These are phyloP conservation scores for Tetranychus cinnabarinus DNA, from an alignment of 1,140 invertebrate genomes.

Conservation along the genomic window DNA sequence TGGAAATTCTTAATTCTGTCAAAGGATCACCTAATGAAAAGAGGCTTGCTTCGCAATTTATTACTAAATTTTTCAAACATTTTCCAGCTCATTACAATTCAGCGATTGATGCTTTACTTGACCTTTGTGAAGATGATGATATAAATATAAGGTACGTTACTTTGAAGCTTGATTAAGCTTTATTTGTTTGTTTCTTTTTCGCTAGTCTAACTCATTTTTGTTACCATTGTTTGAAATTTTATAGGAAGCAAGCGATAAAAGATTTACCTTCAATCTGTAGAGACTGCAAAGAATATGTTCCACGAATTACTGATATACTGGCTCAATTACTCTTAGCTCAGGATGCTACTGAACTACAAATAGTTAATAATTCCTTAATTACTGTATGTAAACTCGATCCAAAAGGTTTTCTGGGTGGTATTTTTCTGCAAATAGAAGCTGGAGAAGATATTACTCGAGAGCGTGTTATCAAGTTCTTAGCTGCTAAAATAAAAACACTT, in stretches of 20 bases:
- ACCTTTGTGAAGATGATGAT: slow-evolving; percentile 88
- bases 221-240: not conserved
- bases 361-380: slow-evolving; percentile 44
- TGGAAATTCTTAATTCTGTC: slow-evolving; percentile 57
- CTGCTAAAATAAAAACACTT: slow-evolving; percentile 51
- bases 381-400: slow-evolving; percentile 35
- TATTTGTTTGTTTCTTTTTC: not conserved
- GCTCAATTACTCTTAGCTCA: slow-evolving; percentile 68
- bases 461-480: slow-evolving; percentile 64
- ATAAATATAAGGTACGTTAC: slow-evolving; percentile 24
- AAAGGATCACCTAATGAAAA: slow-evolving; percentile 71
- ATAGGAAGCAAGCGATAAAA: slow-evolving; percentile 74
- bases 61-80: slow-evolving; percentile 74
- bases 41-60: slow-evolving; percentile 75
- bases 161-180: not conserved
- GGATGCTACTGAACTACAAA: slow-evolving; percentile 48
- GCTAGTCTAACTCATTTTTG: not conserved
- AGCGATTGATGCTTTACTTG: slow-evolving; percentile 71
- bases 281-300: slow-evolving; percentile 51
- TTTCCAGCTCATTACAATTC: slow-evolving; percentile 60
- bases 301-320: slow-evolving; percentile 71
- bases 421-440: slow-evolving; percentile 63
- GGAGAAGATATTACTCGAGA: slow-evolving; percentile 40
- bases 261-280: slow-evolving; percentile 67
- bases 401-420: slow-evolving; percentile 39